Percentiles rank a stretch among this genome's conserved stretches.
phyloP scores from a whole-genome alignment of 2,797 vertebrate species.

The Pampus argenteus region DNA sequence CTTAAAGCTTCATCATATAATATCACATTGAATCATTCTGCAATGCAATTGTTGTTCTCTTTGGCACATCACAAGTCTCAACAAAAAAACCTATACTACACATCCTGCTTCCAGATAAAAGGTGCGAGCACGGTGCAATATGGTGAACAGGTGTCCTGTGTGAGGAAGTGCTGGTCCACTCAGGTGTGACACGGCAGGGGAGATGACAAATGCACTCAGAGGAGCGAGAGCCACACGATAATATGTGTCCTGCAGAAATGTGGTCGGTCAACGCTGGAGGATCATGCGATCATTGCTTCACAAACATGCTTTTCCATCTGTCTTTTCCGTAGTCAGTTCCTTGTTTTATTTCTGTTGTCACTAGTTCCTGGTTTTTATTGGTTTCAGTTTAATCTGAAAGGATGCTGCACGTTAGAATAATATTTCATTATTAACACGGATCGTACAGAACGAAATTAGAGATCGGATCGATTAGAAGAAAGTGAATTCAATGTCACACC shows the following conservation, averaged over 20 bases:
- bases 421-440: not conserved
- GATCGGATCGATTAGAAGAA: not conserved
- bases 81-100: too few relatives aligned
- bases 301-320: too few relatives aligned
- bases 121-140: not conserved
- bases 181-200: slow-evolving; percentile 18
- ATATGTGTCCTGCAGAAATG: slow-evolving; percentile 42
- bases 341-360: too few relatives aligned
- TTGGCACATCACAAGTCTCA: too few relatives aligned
- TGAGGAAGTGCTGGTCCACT: slow-evolving; percentile 41
- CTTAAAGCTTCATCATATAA: too few relatives aligned
- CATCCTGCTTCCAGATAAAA: slow-evolving; percentile 23
- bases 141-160: slow-evolving; percentile 6
- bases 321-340: too few relatives aligned
- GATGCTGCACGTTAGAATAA: not conserved
- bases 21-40: too few relatives aligned
- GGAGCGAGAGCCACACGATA: slow-evolving; percentile 45
- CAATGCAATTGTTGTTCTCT: too few relatives aligned
- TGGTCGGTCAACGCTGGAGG: not conserved
- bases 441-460: too few relatives aligned
- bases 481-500: not conserved
- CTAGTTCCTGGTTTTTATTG: not conserved
- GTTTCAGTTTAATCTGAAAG: not conserved
- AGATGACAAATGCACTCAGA: slow-evolving; percentile 49
- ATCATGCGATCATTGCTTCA: too few relatives aligned